Conservation (phyloP, 2,113 vertebrate genomes). For the Hippolais icterina region DNA sequence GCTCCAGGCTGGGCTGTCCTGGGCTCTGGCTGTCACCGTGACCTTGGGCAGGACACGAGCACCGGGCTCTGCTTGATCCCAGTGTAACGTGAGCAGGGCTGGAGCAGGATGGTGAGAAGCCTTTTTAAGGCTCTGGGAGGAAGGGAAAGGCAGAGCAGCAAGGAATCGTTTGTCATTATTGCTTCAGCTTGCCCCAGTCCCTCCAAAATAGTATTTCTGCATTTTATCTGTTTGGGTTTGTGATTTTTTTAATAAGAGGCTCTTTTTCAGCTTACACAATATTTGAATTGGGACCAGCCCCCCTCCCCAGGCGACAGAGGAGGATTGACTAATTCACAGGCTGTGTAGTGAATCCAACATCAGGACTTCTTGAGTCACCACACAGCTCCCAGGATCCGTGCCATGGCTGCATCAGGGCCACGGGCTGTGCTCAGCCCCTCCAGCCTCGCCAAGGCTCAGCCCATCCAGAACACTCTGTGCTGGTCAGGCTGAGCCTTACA, state of each 20-base stretch:
- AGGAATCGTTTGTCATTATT: rapidly evolving
- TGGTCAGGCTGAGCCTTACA: rapidly evolving
- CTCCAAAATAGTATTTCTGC: not conserved
- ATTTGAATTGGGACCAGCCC: not conserved
- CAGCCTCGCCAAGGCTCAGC: not conserved
- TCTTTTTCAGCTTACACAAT: not conserved
- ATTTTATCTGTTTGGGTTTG: not conserved
- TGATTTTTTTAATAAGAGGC: not conserved
- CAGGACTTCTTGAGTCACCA: constrained; percentile 8
- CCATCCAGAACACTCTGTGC: not conserved
- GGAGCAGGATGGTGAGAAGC: not conserved
- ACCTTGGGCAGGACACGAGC: constrained; percentile 14
- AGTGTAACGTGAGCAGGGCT: not conserved
- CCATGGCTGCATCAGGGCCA: not conserved
- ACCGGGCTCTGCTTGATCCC: not conserved
- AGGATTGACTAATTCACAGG: constrained; percentile 15
- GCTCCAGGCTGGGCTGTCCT: not conserved
- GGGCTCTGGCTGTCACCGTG: not conserved
- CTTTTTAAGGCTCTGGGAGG: not conserved
- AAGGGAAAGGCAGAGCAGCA: not conserved
- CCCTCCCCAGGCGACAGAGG: not conserved
- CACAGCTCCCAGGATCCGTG: not conserved
- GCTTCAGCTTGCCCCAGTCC: not conserved
- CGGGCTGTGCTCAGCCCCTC: not conserved
- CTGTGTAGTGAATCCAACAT: not conserved